phyloP scores from a whole-genome alignment of 1,140 invertebrate genomes.

The Catajapyx aquilonaris region DNA sequence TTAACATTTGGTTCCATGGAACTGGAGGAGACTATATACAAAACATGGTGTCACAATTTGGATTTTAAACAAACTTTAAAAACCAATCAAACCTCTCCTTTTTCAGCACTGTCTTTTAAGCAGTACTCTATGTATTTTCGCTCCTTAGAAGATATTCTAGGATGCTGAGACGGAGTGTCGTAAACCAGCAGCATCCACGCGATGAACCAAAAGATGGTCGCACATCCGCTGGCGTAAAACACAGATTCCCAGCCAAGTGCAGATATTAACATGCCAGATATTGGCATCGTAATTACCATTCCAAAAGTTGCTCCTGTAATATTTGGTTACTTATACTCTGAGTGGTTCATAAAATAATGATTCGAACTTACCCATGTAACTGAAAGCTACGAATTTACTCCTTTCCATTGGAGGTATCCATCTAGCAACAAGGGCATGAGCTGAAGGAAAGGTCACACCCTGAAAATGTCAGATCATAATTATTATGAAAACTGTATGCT shows the following conservation, averaged over 20 bases:
- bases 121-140: slow-evolving; percentile 50
- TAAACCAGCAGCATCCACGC: slow-evolving; percentile 67
- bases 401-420: slow-evolving; percentile 81
- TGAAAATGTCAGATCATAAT: too few relatives aligned
- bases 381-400: slow-evolving; percentile 64
- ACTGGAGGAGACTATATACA: slow-evolving; percentile 33
- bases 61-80: slow-evolving; percentile 3
- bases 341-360: slow-evolving; percentile 18
- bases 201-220: slow-evolving; percentile 60
- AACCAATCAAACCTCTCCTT: slow-evolving; percentile 16
- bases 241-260: slow-evolving; percentile 62
- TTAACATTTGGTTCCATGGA: slow-evolving; percentile 60
- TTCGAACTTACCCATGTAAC: slow-evolving; percentile 52
- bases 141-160: slow-evolving; percentile 60
- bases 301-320: slow-evolving; percentile 52
- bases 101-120: slow-evolving; percentile 32
- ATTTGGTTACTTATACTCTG: slow-evolving; percentile 22
- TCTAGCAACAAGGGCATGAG: slow-evolving; percentile 66
- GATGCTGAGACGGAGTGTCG: slow-evolving; percentile 67
- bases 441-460: slow-evolving; percentile 78
- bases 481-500: too few relatives aligned
- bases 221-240: slow-evolving; percentile 58
- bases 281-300: slow-evolving; percentile 59
- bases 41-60: slow-evolving; percentile 13
- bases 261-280: slow-evolving; percentile 55